Evolutionary conservation across 2,797 vertebrate species (phyloP).

Genomic region (Crenuchus spilurus): DNA sequence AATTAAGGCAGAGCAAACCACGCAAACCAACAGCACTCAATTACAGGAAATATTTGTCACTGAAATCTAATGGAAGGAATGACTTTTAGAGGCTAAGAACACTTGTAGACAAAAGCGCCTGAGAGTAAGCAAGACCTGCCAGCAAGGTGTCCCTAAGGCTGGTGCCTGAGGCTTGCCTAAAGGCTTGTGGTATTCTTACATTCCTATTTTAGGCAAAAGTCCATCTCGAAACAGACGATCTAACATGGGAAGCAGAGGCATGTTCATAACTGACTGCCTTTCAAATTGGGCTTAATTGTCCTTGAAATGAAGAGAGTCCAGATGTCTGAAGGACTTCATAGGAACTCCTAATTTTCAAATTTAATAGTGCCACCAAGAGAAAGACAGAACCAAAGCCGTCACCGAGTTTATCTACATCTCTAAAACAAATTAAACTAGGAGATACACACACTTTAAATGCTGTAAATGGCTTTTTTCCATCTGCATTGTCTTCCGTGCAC

Average conservation of each 20-base stretch:
- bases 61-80: constrained; percentile 3
- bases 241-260: neutral
- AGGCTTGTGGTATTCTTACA: neutral
- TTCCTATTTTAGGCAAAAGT: neutral
- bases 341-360: too few relatives aligned
- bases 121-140: neutral
- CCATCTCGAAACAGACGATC: neutral
- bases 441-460: too few relatives aligned
- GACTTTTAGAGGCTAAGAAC: neutral
- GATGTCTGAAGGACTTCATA: too few relatives aligned
- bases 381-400: too few relatives aligned
- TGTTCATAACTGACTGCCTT: neutral
- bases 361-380: too few relatives aligned
- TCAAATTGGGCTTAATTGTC: too few relatives aligned
- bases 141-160: neutral
- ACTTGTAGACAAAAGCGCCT: neutral
- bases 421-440: too few relatives aligned
- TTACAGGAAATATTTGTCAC: constrained; percentile 36
- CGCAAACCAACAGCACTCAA: constrained; percentile 12
- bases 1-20: constrained; percentile 16
- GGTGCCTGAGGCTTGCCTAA: neutral
- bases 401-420: too few relatives aligned
- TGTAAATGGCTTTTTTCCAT: too few relatives aligned
- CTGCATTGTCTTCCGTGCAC: too few relatives aligned
- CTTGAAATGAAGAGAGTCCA: too few relatives aligned